Evolutionary conservation across 2,888 invertebrate genomes (phyloP).

Genomic region (Onthophagus sagittarius): DNA sequence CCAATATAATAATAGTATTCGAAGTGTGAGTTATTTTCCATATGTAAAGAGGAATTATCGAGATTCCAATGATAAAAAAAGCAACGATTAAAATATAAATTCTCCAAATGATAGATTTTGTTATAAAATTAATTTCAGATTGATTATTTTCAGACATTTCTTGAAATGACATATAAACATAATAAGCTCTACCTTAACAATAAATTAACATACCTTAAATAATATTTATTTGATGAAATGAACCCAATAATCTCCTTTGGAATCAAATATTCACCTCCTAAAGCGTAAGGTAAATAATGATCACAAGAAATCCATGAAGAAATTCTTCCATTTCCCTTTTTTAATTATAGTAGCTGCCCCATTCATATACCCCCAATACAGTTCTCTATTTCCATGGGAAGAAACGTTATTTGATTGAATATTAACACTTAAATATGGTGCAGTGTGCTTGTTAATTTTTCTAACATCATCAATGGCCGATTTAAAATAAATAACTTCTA

Average conservation of each 20-base stretch:
- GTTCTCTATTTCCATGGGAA: slow-evolving; percentile 45
- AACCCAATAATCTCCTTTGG: slow-evolving; percentile 76
- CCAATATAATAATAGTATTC: neutral
- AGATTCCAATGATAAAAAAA: neutral
- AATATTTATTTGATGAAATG: slow-evolving; percentile 65
- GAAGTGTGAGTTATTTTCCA: neutral
- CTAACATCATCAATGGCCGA: slow-evolving; percentile 32
- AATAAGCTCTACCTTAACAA: too few relatives aligned
- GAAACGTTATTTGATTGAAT: slow-evolving; percentile 38
- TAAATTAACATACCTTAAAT: slow-evolving; percentile 41
- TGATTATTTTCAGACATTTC: neutral
- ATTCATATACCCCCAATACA: slow-evolving; percentile 95
- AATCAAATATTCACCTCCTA: slow-evolving; percentile 93
- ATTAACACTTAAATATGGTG: slow-evolving; percentile 40
- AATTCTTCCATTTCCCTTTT: slow-evolving; percentile 89
- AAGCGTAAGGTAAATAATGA: slow-evolving; percentile 86
- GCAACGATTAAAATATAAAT: neutral
- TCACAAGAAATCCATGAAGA: slow-evolving; percentile 86
- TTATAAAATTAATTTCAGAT: neutral
- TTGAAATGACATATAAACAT: neutral
- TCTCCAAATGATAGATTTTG: neutral
- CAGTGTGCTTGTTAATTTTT: slow-evolving; percentile 32
- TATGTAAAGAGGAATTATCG: neutral
- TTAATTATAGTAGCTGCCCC: slow-evolving; percentile 78
- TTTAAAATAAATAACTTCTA: slow-evolving; percentile 41